Base-by-base conservation (phyloP, 2,113 vertebrate species). In the Tapirus terrestris region DNA sequence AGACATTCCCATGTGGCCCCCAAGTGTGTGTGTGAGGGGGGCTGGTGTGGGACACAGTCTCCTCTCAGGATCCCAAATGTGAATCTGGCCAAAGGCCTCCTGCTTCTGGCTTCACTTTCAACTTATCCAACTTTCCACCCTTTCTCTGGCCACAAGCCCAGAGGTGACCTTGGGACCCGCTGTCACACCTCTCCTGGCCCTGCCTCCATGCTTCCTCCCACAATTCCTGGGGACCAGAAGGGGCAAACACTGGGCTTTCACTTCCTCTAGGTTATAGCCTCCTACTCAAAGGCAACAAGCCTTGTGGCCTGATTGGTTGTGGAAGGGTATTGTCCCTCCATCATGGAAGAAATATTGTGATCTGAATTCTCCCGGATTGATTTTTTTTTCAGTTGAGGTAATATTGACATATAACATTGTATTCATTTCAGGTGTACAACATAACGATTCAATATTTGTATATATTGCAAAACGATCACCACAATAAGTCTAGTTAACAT, bases 81-180 rank as follows among this genome's bases (percentile, higher is more conserved):
- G 36, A 93, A 65, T 93, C 70, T 72, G 27, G 82, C 36, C 58
- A 88, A 90, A 96, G 53, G 72, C 31, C n/a, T 90, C 51, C n/a
- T 80, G 73, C 72, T 72, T 86, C 27, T 86, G 13, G 67, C 77
- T 96, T 96, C 29, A 56, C 43, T 36, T 76, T 81, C 82, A 56
- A 63, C 5, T 87, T 60, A 20, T 31, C 58, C 53, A 77, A 81
- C 43, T 87, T 83, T 43, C 76, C 43, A 95, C 63, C 36, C 75
- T 88, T 77, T 72, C 91, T 89, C 81, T 97, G 93, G 75, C 72
- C 81, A 67, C 9, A 77, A 56, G 72, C 89, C 91, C 93, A 94
- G 82, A 84, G 91, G 82, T 79, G 80, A 91, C 92, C 77, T 93
- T 86, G 53, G 72, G 58, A 96, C 86, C 86, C 70, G 87, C 23